Base-by-base conservation (phyloP, 1,140 invertebrate species). In the Lerema accius region DNA sequence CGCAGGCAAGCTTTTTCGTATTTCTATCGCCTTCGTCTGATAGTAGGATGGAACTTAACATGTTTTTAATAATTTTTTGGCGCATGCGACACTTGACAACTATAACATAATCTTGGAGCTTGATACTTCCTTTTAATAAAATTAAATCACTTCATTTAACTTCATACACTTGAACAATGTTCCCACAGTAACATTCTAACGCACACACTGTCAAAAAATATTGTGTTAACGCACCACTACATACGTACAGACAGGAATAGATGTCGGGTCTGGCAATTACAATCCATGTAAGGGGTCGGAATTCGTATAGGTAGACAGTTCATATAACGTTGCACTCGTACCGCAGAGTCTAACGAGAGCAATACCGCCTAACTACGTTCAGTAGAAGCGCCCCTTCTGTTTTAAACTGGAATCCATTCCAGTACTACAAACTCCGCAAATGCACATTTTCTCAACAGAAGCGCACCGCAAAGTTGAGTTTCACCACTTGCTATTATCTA, bases 321-420 rank as follows among this genome's bases (percentile, higher is more conserved):
- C 71, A 76, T 76, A 81, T 72, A 78, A 78, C 71, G 71, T 60
- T 73, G 65, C 64, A 58, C 67, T 76, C 71, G 67, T 74, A 62
- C 73, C 67, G 68, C 74, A 78, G 78, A 71, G 63, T 78, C 71
- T 85, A 86, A 89, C 77, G 79, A 86, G 78, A 76, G 78, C 80
- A 82, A 84, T 84, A 82, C 85, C 78, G 76, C 70, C 80, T 77
- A 82, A 84, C 80, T 86, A 80, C 79, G 77, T 80, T 78, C 76
- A 79, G 63, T 65, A 64, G 76, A 80, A 85, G 73, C 67, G 78
- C 79, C 76, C 79, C 78, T 82, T 78, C 76, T 81, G 78, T 83
- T 85, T 86, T 76, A 83, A 89, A 88, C 82, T 85, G 81, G 78
- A 85, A 86, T 81, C 76, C 78, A 84, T 85, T 84, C 73, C 74